Conservation (phyloP, 2,113 vertebrate genomes). For the Gadus macrocephalus region DNA sequence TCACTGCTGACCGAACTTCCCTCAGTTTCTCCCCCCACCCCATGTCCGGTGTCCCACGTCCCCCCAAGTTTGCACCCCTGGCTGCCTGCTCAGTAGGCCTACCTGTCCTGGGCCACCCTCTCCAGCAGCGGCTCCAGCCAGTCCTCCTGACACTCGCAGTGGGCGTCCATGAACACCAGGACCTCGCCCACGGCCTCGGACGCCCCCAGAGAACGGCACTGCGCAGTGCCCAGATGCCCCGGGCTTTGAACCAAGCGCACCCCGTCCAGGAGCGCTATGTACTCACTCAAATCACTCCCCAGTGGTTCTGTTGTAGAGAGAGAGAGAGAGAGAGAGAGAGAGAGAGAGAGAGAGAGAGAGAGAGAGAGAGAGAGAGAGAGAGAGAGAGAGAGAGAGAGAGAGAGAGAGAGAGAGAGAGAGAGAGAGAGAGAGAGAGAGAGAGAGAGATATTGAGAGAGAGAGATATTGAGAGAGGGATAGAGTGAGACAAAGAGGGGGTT, state of each 20-base stretch:
- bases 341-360: no score
- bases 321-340: background rate
- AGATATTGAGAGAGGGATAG: no score
- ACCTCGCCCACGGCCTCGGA: conserved; percentile 78
- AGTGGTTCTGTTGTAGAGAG: conserved; percentile 69
- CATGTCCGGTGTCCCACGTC: no score
- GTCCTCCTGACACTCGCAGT: conserved; percentile 83
- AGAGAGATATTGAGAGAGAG: no score
- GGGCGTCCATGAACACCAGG: conserved; percentile 87
- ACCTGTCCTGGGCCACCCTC: conserved; percentile 82
- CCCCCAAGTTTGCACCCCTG: no score
- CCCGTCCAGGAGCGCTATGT: conserved; percentile 76
- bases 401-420: no score
- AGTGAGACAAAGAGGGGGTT: no score
- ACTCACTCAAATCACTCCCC: conserved; percentile 80
- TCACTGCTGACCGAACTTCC: no score
- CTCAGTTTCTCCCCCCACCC: no score
- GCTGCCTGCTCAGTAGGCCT: conserved; percentile 15
- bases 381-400: no score
- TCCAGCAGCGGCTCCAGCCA: conserved; percentile 88
- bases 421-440: no score
- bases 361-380: no score
- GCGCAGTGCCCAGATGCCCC: conserved; percentile 75
- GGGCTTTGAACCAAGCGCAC: conserved; percentile 84
- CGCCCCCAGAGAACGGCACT: conserved; percentile 81